A percentile compares a stretch with the other conserved stretches of the same genome.
These are phyloP conservation scores for Microhierax caerulescens DNA, from an alignment of 2,797 vertebrate species.

Conservation along the genomic window DNA sequence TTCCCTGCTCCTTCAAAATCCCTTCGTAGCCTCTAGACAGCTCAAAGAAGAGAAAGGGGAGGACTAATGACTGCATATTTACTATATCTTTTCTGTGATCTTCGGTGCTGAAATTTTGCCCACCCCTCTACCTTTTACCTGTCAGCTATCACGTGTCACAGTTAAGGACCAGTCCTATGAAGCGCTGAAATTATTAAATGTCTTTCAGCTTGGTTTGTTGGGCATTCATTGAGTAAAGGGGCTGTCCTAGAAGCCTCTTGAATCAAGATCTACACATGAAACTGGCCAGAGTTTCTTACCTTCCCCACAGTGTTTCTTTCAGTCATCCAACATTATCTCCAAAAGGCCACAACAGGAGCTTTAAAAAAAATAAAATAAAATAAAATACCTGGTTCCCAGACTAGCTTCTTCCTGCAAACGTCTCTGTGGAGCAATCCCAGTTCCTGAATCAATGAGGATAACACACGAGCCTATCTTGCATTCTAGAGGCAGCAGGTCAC, in stretches of 20 bases:
- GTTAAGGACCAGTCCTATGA: background rate
- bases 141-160: background rate
- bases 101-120: background rate
- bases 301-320: background rate
- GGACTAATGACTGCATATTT: background rate
- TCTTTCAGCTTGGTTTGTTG: background rate
- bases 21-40: background rate
- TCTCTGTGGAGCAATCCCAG: background rate
- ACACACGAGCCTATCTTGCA: background rate
- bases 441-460: background rate
- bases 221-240: background rate
- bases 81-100: background rate
- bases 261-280: background rate
- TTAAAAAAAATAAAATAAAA: background rate
- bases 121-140: background rate
- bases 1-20: background rate
- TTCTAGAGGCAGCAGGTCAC: background rate
- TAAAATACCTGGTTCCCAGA: background rate
- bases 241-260: background rate
- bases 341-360: background rate
- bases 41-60: background rate
- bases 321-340: background rate
- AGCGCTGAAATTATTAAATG: background rate
- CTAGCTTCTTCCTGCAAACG: background rate
- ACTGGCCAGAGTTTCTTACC: rapidly evolving